Conservation (phyloP, 2,888 invertebrate species). For the Abrostola triplasia region DNA sequence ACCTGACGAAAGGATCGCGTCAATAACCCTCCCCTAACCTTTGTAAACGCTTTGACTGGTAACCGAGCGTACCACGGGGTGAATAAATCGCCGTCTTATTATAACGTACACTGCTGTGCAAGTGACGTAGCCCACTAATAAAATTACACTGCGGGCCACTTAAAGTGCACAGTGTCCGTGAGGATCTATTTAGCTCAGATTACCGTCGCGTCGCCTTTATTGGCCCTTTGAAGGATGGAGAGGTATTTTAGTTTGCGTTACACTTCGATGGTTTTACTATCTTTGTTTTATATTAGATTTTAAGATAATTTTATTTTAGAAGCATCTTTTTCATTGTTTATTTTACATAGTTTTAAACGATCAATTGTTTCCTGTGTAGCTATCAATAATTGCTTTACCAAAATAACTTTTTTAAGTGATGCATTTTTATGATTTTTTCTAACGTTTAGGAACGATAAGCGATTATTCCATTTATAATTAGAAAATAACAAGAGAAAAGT, state of each 20-base stretch:
- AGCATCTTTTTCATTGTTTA: too few species aligned
- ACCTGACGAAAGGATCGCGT: background rate
- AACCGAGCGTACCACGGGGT: background rate
- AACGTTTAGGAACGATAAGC: too few species aligned
- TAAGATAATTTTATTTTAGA: too few species aligned
- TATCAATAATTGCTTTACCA: too few species aligned
- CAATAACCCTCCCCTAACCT: constrained; percentile 1
- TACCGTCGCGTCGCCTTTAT: constrained; percentile 12
- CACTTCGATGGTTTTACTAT: background rate
- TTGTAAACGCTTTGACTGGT: background rate
- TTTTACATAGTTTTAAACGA: too few species aligned
- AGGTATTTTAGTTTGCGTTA: background rate
- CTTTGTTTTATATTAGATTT: too few species aligned
- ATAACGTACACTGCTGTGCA: constrained; percentile 22
- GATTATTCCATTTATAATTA: too few species aligned
- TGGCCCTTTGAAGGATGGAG: constrained; percentile 12
- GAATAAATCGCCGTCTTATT: constrained; percentile 8
- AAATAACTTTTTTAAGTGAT: too few species aligned
- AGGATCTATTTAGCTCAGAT: constrained; percentile 34
- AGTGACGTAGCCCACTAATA: constrained; percentile 18
- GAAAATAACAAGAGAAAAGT: too few species aligned
- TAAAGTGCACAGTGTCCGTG: constrained; percentile 33
- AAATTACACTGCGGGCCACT: constrained; percentile 33
- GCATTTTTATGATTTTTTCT: too few species aligned
- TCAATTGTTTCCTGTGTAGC: too few species aligned